Percentiles rank a stretch among this genome's conserved stretches.
These are phyloP conservation scores for Anoplophora glabripennis DNA, from an alignment of 1,140 invertebrate genomes.

Conservation along the genomic window DNA sequence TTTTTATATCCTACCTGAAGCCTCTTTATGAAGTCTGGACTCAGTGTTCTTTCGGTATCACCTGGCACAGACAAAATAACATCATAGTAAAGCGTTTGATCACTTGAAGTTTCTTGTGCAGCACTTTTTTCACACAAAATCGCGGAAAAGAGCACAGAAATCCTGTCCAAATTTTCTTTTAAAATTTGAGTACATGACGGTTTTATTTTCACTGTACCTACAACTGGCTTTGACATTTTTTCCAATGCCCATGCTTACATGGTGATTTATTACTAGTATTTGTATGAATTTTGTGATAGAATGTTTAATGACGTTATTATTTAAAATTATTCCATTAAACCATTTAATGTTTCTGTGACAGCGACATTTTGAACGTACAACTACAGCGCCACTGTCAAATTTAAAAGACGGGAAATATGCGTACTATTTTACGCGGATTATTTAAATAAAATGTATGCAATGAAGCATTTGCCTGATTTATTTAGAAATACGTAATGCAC, in stretches of 20 bases:
- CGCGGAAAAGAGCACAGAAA: conserved; percentile 46
- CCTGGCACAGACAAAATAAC: conserved; percentile 35
- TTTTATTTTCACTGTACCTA: conserved; percentile 44
- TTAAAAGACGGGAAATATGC: not conserved
- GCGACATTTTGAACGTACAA: conserved; percentile 8
- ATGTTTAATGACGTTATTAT: no score
- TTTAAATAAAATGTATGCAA: no score
- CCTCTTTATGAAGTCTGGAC: conserved; percentile 43
- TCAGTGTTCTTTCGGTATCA: conserved; percentile 35
- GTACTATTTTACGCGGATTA: no score
- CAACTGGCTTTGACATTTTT: conserved; percentile 40
- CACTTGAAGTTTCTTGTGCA: conserved; percentile 20
- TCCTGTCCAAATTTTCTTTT: conserved; percentile 43
- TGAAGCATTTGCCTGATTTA: no score
- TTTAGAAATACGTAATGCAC: no score
- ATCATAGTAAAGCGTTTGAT: conserved; percentile 38
- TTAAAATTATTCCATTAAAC: conserved; percentile 4
- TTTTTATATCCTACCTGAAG: conserved; percentile 43
- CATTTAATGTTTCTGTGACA: conserved; percentile 7
- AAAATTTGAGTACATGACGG: conserved; percentile 41
- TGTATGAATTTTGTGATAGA: no score
- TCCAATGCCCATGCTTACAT: conserved; percentile 43
- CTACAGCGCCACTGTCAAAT: conserved; percentile 2
- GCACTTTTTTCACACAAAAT: conserved; percentile 38
- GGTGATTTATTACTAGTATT: conserved; percentile 7